A percentile compares a stretch with the other conserved stretches of the same genome.
Evolutionary conservation across 2,113 vertebrate species (phyloP).

Genomic region (Poecilia latipinna): DNA sequence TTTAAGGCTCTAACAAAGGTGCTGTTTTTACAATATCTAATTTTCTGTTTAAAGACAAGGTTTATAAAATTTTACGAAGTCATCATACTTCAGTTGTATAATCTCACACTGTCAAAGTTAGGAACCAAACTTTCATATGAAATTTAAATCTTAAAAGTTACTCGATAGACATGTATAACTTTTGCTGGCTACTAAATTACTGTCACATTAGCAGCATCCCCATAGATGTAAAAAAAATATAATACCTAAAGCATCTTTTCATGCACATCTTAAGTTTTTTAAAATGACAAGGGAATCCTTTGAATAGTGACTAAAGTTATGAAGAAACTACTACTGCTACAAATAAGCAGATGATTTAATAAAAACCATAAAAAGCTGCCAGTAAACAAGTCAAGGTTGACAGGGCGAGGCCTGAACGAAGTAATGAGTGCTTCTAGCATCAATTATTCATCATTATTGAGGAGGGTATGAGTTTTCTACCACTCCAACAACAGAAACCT

Average conservation of each 20-base stretch:
- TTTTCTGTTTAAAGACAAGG: background rate
- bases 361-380: conserved; percentile 22
- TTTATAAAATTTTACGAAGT: background rate
- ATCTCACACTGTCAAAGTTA: background rate
- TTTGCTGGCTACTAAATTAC: no score
- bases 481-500: conserved; percentile 39
- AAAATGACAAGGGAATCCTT: no score
- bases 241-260: no score
- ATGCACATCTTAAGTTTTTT: no score
- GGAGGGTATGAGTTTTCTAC: conserved; percentile 49
- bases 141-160: background rate
- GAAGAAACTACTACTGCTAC: background rate
- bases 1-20: background rate
- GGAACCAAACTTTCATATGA: background rate
- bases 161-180: no score
- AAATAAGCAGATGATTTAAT: conserved; percentile 58
- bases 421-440: conserved; percentile 60
- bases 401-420: conserved; percentile 9
- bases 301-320: no score
- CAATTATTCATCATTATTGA: conserved; percentile 73
- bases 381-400: conserved; percentile 48
- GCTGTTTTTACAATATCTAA: background rate
- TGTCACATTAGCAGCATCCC: no score
- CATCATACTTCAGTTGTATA: background rate
- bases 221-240: no score